Conservation (phyloP, 2,888 invertebrate genomes). For the Pterostichus niger region DNA sequence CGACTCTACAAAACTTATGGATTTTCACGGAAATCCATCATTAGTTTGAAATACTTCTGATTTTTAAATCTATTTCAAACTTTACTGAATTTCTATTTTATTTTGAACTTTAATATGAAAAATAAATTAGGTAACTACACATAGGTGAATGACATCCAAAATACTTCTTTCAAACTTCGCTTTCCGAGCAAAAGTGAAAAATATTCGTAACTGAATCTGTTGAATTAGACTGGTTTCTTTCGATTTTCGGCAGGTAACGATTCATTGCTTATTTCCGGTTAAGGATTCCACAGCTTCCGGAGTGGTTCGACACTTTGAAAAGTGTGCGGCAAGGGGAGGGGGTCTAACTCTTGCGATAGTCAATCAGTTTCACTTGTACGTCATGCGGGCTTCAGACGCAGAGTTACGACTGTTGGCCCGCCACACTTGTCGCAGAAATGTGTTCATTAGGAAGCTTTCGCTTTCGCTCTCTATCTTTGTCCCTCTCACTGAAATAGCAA, state of each 20-base stretch:
- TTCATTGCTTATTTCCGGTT: constrained; percentile 58
- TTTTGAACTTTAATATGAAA: not conserved
- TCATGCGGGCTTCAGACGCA: constrained; percentile 52
- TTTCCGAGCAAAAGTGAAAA: constrained; percentile 49
- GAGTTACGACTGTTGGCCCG: constrained; percentile 11
- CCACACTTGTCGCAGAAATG: constrained; percentile 65
- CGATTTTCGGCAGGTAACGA: constrained; percentile 60
- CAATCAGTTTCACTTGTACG: constrained; percentile 66
- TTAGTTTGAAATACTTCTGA: too few relatives aligned
- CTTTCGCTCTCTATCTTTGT: constrained; percentile 39
- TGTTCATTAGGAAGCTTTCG: constrained; percentile 61
- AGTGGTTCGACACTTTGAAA: constrained; percentile 8
- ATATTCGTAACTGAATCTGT: constrained; percentile 54
- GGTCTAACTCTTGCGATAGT: constrained; percentile 23
- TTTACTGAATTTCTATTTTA: too few relatives aligned
- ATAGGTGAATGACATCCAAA: not conserved
- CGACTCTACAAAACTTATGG: too few relatives aligned
- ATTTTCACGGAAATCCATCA: too few relatives aligned
- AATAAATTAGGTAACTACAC: not conserved
- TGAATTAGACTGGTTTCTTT: constrained; percentile 57
- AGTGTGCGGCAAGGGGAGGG: constrained; percentile 2
- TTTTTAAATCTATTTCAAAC: too few relatives aligned
- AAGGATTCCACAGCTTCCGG: constrained; percentile 40
- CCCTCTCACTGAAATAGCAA: not conserved
- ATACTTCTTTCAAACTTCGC: constrained; percentile 2